phyloP scores from a whole-genome alignment of 2,113 vertebrate genomes.

The Pungitius pungitius region DNA sequence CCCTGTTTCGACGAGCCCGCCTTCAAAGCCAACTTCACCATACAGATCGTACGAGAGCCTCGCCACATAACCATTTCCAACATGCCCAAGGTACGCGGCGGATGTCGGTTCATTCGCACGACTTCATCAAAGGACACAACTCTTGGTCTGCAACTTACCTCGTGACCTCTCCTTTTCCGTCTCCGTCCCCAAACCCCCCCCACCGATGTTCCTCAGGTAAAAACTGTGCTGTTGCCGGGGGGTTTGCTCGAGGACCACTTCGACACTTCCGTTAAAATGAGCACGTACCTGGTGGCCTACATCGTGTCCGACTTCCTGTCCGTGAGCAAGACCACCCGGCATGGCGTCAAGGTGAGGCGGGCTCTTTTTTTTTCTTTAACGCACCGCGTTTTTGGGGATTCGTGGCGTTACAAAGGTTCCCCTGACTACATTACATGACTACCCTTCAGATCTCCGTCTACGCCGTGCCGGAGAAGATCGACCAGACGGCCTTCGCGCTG shows the following conservation, averaged over 20 bases:
- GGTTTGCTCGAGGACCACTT: constrained; percentile 90
- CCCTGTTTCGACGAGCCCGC: constrained; percentile 93
- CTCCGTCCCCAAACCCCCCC: too few relatives aligned
- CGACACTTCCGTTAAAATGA: constrained; percentile 90
- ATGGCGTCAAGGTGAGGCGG: constrained; percentile 85
- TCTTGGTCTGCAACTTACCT: background rate
- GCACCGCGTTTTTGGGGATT: too few relatives aligned
- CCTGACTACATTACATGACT: too few relatives aligned
- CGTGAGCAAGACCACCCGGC: constrained; percentile 85
- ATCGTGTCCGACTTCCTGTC: constrained; percentile 91
- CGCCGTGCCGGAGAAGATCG: constrained; percentile 86
- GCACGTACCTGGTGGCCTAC: constrained; percentile 92
- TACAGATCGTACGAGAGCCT: constrained; percentile 83
- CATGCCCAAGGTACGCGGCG: constrained; percentile 86
- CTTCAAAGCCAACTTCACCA: constrained; percentile 89
- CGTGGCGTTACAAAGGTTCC: too few relatives aligned
- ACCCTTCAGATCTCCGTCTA: constrained; percentile 86
- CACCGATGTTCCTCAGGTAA: constrained; percentile 78
- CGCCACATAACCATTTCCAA: constrained; percentile 87
- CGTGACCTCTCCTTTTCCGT: background rate
- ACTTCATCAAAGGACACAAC: too few relatives aligned
- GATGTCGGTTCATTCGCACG: background rate
- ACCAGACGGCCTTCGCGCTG: constrained; percentile 86
- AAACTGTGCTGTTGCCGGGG: constrained; percentile 78
- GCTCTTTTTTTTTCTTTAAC: too few relatives aligned